Base-by-base conservation (phyloP, 1,140 invertebrate genomes). In the Drosophila lacertosa region DNA sequence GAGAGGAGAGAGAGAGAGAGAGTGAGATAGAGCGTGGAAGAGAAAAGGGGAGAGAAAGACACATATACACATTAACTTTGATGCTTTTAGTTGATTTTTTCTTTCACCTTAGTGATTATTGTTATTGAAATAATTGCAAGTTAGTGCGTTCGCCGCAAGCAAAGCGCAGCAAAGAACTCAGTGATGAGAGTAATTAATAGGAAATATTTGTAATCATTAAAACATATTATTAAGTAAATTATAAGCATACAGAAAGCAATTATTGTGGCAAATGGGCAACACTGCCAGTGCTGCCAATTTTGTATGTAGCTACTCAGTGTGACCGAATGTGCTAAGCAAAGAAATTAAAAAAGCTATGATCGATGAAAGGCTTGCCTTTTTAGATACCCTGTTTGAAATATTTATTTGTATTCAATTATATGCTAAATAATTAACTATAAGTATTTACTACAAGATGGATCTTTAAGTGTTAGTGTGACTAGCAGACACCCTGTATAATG, bases 161-260 rank as follows among this genome's bases (percentile, higher is more conserved):
- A 63, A 84, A 82, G 78, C 77, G 68, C 54, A 68, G 78, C 65
- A 63, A 64, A 48, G 29, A 82, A 77, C 33, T 42, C 59, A 45
- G 76, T 79, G 70, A 73, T 65, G 35, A 35, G 35, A 67, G 42
- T 33, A 42, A 50, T 44, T 40, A 58, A 32, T 40, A 29, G 24
- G 9, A 40, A 29, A 29, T 42, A 57, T 13, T 39, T n/a, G 20
- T 15, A 53, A 42, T 29, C 16, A 20, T 33, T 54, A 35, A 55
- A n/a, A n/a, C n/a, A n/a, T n/a, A n/a, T n/a, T n/a, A n/a, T n/a
- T 33, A 37, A 26, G 5, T n/a, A 33, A 10, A 15, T 16, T 26
- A 26, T 20, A 42, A 50, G 29, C 9, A 62, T 26, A 32, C 13
- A n/a, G 26, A 16, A 42, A 50, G 15, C 4, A 40, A 54, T n/a